Percentiles rank a stretch among this genome's conserved stretches.
Evolutionary conservation across 2,797 vertebrate genomes (phyloP).

Genomic region (Enteromius anoplus): DNA sequence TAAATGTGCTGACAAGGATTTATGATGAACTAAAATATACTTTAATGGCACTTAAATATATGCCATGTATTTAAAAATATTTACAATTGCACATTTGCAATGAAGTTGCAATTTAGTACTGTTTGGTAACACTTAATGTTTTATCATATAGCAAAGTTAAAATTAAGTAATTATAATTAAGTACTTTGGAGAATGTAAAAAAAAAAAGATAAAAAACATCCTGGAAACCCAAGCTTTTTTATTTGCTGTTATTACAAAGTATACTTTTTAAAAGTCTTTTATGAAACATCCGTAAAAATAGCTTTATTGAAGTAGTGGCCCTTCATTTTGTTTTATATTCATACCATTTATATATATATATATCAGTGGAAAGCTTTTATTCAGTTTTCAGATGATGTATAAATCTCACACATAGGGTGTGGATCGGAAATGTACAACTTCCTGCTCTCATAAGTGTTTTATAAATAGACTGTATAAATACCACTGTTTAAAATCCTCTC

Average conservation of each 20-base stretch:
- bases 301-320: neutral
- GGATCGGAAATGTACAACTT: neutral
- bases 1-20: neutral
- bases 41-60: neutral
- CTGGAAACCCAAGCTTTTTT: neutral
- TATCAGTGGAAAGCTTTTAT: no score
- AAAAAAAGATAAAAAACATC: neutral
- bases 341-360: neutral
- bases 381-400: no score
- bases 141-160: neutral
- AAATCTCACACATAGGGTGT: neutral
- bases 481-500: slow-evolving; percentile 29
- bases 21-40: neutral
- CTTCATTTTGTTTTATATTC: neutral
- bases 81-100: neutral
- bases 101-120: neutral
- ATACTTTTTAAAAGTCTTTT: neutral
- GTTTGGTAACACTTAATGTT: neutral
- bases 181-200: neutral
- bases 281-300: neutral
- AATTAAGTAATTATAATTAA: neutral
- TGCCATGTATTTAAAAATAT: neutral
- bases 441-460: neutral
- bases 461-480: slow-evolving; percentile 29
- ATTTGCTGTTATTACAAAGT: no score